Evolutionary conservation across 2,797 vertebrate genomes (phyloP), one percentile per base, ranked within the genome.

Genomic region (Dermochelys coriacea): DNA sequence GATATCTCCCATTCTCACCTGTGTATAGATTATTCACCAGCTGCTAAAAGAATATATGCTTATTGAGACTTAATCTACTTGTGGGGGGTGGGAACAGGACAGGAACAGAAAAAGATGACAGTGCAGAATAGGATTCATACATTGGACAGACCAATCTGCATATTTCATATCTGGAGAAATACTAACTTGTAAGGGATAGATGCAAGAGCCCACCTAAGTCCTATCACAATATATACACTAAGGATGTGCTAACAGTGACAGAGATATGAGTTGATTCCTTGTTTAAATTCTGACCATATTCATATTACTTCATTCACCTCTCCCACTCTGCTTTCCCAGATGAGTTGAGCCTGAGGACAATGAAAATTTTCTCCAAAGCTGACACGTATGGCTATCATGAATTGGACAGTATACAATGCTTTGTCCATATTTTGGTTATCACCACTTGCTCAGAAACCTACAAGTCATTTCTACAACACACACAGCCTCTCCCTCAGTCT

Each of bases 241-340:
- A 77, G 14, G 29, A 47, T 49, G 45, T 18, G 27, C 47, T 49
- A 77, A 77, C 74, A 31, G 7, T 29, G 25, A 77, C 25, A 41
- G 29, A 49, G 54, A 90, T 34, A 86, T 94, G 34, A 45, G 29
- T 45, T 90, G 64, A 80, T 85, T 82, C 64, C 91, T 82, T 93
- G 89, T 94, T 89, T 93, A 92, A 88, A 87, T 91, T 89, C 51
- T 1, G 1, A 61, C 0, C 0, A 71, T 88, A 90, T 82, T 85
- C 90, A 85, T 78, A 87, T 85, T 90, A 95, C 21, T 87, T 61
- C 34, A 41, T 79, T 85, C 78, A 87, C 51, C 12, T 90, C 86
- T 93, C 52, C 75, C 29, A 81, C 55, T 18, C 37, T 86, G 57
- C 11, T 59, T 91, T 93, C 92, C 27, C 80, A 91, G 51, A 27